Percentiles rank a stretch among this genome's conserved stretches.
Evolutionary conservation across 2,113 vertebrate genomes (phyloP).

Genomic region (Sylvia atricapilla): DNA sequence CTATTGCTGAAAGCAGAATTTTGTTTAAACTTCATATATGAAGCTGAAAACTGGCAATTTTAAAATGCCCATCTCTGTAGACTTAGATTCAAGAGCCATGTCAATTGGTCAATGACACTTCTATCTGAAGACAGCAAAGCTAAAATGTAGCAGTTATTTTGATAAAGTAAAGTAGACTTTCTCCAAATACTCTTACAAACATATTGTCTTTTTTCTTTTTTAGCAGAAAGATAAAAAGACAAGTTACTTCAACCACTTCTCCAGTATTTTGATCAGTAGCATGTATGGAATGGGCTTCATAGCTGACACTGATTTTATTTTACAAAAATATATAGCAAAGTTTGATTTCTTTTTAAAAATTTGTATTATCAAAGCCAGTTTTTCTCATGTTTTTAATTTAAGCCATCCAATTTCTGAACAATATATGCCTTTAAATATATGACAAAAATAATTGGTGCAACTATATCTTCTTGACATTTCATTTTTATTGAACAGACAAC

Average conservation of each 20-base stretch:
- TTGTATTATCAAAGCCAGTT: background rate
- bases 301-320: background rate
- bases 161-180: background rate
- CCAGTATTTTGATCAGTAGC: background rate
- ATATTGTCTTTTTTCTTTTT: background rate
- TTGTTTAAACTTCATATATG: background rate
- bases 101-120: background rate
- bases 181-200: background rate
- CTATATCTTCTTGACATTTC: background rate
- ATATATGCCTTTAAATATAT: background rate
- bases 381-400: background rate
- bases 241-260: background rate
- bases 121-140: background rate
- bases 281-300: background rate
- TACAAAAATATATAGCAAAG: background rate
- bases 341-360: background rate
- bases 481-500: background rate
- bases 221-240: background rate
- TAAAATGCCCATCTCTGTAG: background rate
- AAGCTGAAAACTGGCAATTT: background rate
- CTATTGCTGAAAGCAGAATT: constrained; percentile 17
- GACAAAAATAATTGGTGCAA: background rate
- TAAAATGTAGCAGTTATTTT: background rate
- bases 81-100: background rate
- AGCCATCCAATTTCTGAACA: background rate